Evolutionary conservation across 2,113 vertebrate species (phyloP).

Genomic region (Damaliscus lunatus): DNA sequence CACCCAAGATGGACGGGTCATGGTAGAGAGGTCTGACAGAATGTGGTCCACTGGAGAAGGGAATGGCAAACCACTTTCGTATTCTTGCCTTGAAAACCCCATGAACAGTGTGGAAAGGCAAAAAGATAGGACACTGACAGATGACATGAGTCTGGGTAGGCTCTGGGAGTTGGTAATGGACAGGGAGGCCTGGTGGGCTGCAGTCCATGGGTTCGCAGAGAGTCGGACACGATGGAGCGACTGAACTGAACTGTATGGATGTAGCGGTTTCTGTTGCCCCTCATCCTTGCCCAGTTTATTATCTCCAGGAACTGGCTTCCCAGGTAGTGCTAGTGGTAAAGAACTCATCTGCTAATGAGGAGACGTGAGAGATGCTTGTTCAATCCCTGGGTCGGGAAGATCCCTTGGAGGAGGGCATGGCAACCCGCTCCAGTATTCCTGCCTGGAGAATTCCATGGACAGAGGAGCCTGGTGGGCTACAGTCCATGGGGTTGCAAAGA

Average conservation of each 20-base stretch:
- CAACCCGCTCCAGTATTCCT: not conserved
- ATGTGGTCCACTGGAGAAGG: too few species aligned
- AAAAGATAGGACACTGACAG: too few species aligned
- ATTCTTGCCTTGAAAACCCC: too few species aligned
- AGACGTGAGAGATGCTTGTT: not conserved
- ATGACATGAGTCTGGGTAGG: not conserved
- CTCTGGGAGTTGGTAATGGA: not conserved
- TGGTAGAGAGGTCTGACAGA: too few species aligned
- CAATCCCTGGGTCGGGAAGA: not conserved
- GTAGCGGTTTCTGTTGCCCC: not conserved
- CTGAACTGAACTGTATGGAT: not conserved
- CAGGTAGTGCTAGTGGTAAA: not conserved
- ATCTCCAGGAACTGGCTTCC: not conserved
- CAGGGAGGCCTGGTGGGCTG: not conserved
- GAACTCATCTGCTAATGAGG: not conserved
- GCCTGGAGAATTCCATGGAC: not conserved
- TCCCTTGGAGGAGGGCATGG: not conserved
- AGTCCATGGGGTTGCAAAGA: not conserved
- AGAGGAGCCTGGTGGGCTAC: not conserved
- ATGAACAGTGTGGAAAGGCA: too few species aligned
- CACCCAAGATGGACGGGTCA: too few species aligned
- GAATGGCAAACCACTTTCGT: too few species aligned
- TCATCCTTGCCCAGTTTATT: not conserved
- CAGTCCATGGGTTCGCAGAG: not conserved
- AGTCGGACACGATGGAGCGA: rapidly evolving